Evolutionary conservation across 2,888 invertebrate genomes (phyloP).

Genomic region (Cheilosia scutellata): DNA sequence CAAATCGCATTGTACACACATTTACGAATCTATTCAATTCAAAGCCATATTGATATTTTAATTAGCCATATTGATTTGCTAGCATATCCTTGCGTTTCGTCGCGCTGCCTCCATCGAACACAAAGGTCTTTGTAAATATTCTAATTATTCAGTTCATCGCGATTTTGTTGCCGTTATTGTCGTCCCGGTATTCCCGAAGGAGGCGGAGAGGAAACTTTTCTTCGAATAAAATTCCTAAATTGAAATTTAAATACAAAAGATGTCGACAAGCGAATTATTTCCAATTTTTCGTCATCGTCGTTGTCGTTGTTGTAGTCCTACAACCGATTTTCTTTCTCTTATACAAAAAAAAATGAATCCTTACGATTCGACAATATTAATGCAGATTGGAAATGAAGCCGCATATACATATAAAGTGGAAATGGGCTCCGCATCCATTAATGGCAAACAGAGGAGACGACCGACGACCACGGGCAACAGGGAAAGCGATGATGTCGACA

Average conservation of each 20-base stretch:
- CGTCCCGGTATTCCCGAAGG: not conserved
- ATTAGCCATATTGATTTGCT: constrained; percentile 62
- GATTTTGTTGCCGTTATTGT: constrained; percentile 46
- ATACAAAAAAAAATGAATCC: constrained; percentile 59
- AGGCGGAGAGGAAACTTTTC: not conserved
- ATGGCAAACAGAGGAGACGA: constrained; percentile 49
- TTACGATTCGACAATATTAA: constrained; percentile 71
- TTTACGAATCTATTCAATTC: constrained; percentile 21
- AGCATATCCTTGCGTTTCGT: not conserved
- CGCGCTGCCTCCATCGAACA: not conserved
- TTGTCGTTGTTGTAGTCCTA: constrained; percentile 16
- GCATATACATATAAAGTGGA: constrained; percentile 69
- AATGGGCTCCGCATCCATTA: constrained; percentile 66
- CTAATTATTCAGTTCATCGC: constrained; percentile 67
- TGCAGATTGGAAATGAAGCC: constrained; percentile 75
- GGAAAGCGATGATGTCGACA: constrained; percentile 52
- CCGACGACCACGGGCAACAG: not conserved
- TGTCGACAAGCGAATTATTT: constrained; percentile 73
- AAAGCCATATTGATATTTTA: constrained; percentile 56
- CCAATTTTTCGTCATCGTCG: constrained; percentile 67
- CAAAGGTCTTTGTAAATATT: constrained; percentile 58
- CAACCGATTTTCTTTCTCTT: constrained; percentile 27
- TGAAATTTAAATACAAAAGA: constrained; percentile 74
- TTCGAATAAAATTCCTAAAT: constrained; percentile 47
- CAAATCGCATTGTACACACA: constrained; percentile 3